Conservation (phyloP, 2,113 vertebrate species). For the Takifugu bimaculatus region DNA sequence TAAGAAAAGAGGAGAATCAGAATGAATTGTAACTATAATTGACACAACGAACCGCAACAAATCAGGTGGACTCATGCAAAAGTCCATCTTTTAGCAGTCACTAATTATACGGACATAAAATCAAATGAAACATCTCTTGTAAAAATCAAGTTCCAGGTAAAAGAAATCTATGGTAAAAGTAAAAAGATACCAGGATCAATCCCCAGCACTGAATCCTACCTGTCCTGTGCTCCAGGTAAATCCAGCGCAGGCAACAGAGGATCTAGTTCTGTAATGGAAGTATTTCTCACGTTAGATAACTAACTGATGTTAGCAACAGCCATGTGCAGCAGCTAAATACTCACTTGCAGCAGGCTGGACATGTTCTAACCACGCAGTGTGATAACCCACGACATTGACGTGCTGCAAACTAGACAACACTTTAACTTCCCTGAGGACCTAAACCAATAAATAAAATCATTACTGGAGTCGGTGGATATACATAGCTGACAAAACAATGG, state of each 20-base stretch:
- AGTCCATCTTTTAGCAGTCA: neutral
- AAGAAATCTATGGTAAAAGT: neutral
- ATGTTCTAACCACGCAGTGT: slow-evolving; percentile 97
- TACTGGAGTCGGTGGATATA: neutral
- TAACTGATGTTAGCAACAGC: neutral
- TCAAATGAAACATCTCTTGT: neutral
- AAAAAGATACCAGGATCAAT: neutral
- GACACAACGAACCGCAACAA: neutral
- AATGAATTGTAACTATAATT: neutral
- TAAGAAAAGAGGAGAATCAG: slow-evolving; percentile 10
- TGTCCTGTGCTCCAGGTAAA: slow-evolving; percentile 46
- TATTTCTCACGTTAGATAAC: neutral
- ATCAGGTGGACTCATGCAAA: neutral
- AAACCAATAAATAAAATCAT: slow-evolving; percentile 4
- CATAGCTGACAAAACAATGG: neutral
- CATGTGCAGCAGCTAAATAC: slow-evolving; percentile 14
- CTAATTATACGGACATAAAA: neutral
- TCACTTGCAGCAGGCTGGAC: slow-evolving; percentile 75
- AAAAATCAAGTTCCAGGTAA: neutral
- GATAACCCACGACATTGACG: slow-evolving; percentile 89
- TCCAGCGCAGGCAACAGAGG: slow-evolving; percentile 58
- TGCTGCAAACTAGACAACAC: slow-evolving; percentile 92
- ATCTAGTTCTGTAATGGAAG: slow-evolving; percentile 45
- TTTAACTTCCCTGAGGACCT: slow-evolving; percentile 96
- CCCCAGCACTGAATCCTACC: slow-evolving; percentile 30